Conservation (phyloP, 2,113 vertebrate species). For the Dromiciops gliroides region DNA sequence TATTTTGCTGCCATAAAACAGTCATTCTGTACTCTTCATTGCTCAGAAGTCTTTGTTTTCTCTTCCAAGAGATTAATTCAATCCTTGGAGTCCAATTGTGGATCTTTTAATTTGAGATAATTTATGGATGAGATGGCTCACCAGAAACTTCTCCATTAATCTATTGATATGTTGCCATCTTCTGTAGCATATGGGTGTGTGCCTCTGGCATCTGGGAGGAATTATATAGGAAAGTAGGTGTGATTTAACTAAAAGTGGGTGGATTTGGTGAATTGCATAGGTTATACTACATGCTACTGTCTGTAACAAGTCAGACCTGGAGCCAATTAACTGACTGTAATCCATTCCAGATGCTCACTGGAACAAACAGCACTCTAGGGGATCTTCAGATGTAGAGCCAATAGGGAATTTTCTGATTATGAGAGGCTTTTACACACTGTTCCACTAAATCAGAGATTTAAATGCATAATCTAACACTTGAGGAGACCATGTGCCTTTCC, state of each 20-base stretch:
- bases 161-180: constrained; percentile 48
- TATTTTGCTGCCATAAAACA: constrained; percentile 27
- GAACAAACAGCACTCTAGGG: constrained; percentile 83
- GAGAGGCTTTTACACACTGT: constrained; percentile 77
- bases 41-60: constrained; percentile 27
- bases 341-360: constrained; percentile 83
- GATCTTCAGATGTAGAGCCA: constrained; percentile 76
- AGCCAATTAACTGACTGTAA: constrained; percentile 84
- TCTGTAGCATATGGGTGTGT: background rate
- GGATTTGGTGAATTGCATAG: constrained; percentile 76
- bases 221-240: constrained; percentile 70
- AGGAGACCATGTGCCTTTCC: constrained; percentile 64
- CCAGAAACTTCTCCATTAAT: constrained; percentile 45
- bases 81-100: constrained; percentile 25
- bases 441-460: constrained; percentile 78
- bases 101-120: constrained; percentile 31
- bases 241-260: constrained; percentile 76
- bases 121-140: constrained; percentile 29
- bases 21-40: background rate
- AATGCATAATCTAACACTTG: constrained; percentile 74
- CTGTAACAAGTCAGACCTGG: constrained; percentile 82
- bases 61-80: background rate
- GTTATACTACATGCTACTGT: constrained; percentile 81
- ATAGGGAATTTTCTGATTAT: constrained; percentile 76
- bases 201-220: constrained; percentile 51